Percentiles rank a stretch among this genome's conserved stretches.
These are phyloP conservation scores for Drosophila nannoptera DNA, from an alignment of 1,140 invertebrate genomes.

Conservation along the genomic window DNA sequence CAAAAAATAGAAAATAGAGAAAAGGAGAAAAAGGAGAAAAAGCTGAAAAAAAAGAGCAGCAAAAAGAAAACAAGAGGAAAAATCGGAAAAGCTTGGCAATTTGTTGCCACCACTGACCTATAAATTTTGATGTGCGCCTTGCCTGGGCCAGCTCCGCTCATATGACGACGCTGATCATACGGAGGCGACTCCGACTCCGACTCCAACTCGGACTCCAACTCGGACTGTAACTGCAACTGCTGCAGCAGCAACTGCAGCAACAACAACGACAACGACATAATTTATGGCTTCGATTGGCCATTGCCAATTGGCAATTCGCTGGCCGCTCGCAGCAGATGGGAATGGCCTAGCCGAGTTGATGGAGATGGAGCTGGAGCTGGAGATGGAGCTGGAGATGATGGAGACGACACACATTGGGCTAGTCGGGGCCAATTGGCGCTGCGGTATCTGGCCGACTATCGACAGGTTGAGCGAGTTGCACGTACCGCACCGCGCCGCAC, in stretches of 20 bases:
- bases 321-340: conserved; percentile 32
- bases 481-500: conserved; percentile 21
- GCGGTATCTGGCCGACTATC: conserved; percentile 42
- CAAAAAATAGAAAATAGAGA: conserved; percentile 24
- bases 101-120: conserved; percentile 79
- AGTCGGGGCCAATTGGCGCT: conserved; percentile 37
- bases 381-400: conserved; percentile 27
- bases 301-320: conserved; percentile 49
- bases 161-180: conserved; percentile 19
- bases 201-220: too few species aligned
- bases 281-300: conserved; percentile 60
- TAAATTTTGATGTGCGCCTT: conserved; percentile 77
- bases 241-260: conserved; percentile 23
- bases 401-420: conserved; percentile 56
- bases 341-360: conserved; percentile 10
- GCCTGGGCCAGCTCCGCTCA: conserved; percentile 45
- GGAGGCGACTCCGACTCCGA: background rate
- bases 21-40: conserved; percentile 11
- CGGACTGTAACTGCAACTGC: too few species aligned
- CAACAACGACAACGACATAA: conserved; percentile 55
- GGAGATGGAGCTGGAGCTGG: too few species aligned
- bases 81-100: conserved; percentile 52
- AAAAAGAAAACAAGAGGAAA: background rate
- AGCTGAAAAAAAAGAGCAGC: conserved; percentile 20
- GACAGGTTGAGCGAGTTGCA: conserved; percentile 70